phyloP scores from a whole-genome alignment of 2,888 invertebrate species.

The Drosophila tripunctata region DNA sequence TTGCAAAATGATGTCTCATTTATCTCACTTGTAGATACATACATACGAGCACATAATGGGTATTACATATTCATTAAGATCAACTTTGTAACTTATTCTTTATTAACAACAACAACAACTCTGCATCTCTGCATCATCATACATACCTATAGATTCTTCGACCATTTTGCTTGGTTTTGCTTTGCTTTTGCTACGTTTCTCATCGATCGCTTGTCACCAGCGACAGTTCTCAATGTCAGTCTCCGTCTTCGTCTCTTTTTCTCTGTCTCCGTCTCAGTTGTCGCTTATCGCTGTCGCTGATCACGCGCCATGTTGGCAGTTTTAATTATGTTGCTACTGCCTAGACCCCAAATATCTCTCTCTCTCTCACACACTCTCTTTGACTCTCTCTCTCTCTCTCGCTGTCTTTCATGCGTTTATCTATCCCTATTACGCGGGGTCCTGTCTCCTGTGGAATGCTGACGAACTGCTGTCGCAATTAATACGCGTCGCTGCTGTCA shows the following conservation, averaged over 20 bases:
- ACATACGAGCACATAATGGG: constrained; percentile 27
- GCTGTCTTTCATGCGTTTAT: not conserved
- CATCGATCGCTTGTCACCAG: constrained; percentile 46
- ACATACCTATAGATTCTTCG: not conserved
- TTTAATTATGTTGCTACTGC: constrained; percentile 71
- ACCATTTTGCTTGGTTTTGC: not conserved
- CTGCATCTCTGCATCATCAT: constrained; percentile 7
- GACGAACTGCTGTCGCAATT: constrained; percentile 77
- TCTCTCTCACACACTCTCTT: not conserved
- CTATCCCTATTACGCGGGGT: constrained; percentile 1
- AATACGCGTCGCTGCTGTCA: constrained; percentile 69
- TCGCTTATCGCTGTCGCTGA: constrained; percentile 72
- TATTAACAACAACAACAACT: constrained; percentile 15
- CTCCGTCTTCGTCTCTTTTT: constrained; percentile 2
- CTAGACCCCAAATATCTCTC: not conserved
- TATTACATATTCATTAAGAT: constrained; percentile 57
- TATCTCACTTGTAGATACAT: constrained; percentile 45
- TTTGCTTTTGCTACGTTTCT: not conserved
- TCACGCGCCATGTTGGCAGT: constrained; percentile 78
- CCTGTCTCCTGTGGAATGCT: constrained; percentile 60
- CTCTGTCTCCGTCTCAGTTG: constrained; percentile 25
- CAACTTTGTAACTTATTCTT: constrained; percentile 42
- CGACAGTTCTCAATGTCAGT: constrained; percentile 22
- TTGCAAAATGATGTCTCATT: constrained; percentile 48
- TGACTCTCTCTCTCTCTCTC: not conserved